Evolutionary conservation across 2,888 invertebrate species (phyloP).

Genomic region (Eumerus sabulonum): DNA sequence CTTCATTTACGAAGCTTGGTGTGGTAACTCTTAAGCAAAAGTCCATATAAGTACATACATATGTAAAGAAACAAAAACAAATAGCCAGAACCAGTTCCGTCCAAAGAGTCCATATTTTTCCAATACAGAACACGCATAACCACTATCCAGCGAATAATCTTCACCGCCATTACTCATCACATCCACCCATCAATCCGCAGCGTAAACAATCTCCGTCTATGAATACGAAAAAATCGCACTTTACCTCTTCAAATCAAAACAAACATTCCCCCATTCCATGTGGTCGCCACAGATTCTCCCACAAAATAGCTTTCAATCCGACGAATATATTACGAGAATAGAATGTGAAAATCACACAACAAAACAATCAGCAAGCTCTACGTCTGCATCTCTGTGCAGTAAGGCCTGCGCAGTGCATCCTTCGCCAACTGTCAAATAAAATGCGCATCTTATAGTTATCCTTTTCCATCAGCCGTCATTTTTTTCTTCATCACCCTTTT

Average conservation of each 20-base stretch:
- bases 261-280: constrained; percentile 17
- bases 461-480: constrained; percentile 20
- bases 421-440: constrained; percentile 36
- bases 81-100: too few relatives aligned
- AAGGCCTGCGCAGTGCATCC: constrained; percentile 46
- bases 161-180: too few relatives aligned
- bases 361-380: constrained; percentile 35
- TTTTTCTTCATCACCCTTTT: too few relatives aligned
- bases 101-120: too few relatives aligned
- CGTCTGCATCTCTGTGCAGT: neutral
- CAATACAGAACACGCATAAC: too few relatives aligned
- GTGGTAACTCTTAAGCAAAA: too few relatives aligned
- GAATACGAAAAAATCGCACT: neutral
- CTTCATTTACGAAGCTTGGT: too few relatives aligned
- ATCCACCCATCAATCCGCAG: neutral
- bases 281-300: constrained; percentile 1
- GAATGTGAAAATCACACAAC: constrained; percentile 23
- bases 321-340: too few relatives aligned
- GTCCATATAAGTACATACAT: too few relatives aligned
- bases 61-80: too few relatives aligned
- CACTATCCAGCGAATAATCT: too few relatives aligned
- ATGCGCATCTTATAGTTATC: constrained; percentile 34
- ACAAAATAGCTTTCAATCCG: constrained; percentile 29
- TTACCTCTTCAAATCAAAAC: constrained; percentile 28
- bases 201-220: neutral